Conservation (phyloP, 2,888 invertebrate genomes). For the Melipona bicolor region DNA sequence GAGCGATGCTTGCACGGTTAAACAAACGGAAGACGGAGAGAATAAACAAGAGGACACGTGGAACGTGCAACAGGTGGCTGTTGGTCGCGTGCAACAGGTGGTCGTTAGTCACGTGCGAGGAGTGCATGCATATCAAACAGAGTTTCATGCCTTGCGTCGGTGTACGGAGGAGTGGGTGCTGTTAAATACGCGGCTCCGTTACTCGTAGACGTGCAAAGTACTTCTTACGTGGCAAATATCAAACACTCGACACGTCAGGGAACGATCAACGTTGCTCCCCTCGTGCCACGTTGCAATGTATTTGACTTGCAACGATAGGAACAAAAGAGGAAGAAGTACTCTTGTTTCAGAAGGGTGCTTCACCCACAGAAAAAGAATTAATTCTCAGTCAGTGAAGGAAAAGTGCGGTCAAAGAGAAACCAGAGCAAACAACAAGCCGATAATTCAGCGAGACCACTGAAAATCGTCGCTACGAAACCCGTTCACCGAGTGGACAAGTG, state of each 20-base stretch:
- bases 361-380: neutral
- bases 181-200: conserved; percentile 10
- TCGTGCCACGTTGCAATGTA: neutral
- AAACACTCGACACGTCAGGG: neutral
- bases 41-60: conserved; percentile 42
- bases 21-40: conserved; percentile 32
- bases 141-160: conserved; percentile 20
- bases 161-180: conserved; percentile 19
- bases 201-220: conserved; percentile 14
- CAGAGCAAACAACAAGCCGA: neutral
- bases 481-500: conserved; percentile 18
- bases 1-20: conserved; percentile 13
- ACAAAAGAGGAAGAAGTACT: conserved; percentile 18
- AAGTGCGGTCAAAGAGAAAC: neutral
- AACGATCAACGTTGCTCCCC: neutral
- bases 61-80: conserved; percentile 40
- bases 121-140: conserved; percentile 50
- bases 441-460: neutral
- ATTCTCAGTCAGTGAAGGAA: neutral
- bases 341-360: neutral
- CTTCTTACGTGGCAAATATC: conserved; percentile 23
- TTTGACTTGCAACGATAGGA: too few relatives aligned
- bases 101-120: conserved; percentile 45
- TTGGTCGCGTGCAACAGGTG: conserved; percentile 42
- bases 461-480: neutral